A percentile compares a stretch with the other conserved stretches of the same genome.
Conservation (phyloP, 2,797 vertebrate species). For the Squalus acanthias region DNA sequence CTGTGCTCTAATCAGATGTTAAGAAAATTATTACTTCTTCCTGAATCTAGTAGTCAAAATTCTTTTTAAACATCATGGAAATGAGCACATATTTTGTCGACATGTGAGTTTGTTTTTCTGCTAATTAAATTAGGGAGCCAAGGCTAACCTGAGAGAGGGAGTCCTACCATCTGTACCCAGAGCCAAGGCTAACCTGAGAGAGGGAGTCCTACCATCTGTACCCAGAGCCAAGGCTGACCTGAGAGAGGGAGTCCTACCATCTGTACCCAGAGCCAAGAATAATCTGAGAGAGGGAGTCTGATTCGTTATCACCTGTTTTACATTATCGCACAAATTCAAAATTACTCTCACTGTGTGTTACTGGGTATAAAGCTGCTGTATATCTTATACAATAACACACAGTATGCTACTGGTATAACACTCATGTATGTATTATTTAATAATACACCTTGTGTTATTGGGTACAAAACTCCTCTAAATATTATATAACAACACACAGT, state of each 20-base stretch:
- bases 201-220: not conserved
- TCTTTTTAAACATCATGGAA: not conserved
- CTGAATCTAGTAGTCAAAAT: not conserved
- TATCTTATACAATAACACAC: not conserved
- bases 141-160: not conserved
- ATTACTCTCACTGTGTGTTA: not conserved
- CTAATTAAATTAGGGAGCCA: not conserved
- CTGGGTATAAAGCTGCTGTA: not conserved
- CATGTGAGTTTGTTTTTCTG: not conserved
- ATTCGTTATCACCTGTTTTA: not conserved
- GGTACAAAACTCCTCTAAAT: not conserved
- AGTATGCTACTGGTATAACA: not conserved
- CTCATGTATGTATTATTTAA: not conserved
- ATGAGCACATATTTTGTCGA: not conserved
- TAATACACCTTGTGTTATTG: not conserved
- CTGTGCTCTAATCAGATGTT: not conserved
- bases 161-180: too few relatives aligned
- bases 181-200: not conserved
- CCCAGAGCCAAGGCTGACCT: not conserved
- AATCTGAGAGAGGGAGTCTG: too few relatives aligned
- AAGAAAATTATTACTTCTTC: not conserved
- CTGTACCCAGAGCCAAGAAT: too few relatives aligned
- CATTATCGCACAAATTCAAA: not conserved
- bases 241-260: not conserved
- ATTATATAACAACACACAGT: not conserved